Conservation (phyloP, 2,113 vertebrate genomes). For the Thermophis baileyi region DNA sequence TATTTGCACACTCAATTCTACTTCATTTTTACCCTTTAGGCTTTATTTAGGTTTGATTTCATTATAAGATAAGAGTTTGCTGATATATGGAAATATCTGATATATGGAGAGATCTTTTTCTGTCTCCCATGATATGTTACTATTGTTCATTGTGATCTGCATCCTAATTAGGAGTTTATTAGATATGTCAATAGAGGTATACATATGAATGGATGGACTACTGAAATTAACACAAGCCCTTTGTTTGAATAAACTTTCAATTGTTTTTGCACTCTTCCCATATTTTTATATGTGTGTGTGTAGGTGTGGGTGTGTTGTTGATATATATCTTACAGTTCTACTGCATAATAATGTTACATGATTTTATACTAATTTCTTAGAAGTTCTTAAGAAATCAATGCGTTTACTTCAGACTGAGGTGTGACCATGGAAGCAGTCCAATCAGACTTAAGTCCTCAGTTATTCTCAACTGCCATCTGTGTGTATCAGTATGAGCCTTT, state of each 20-base stretch:
- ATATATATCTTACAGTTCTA: background rate
- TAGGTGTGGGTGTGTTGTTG: background rate
- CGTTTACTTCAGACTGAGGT: background rate
- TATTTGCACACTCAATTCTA: accelerated
- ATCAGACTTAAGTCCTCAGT: background rate
- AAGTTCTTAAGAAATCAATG: constrained; percentile 4
- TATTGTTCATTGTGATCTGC: background rate
- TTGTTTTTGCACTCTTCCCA: accelerated
- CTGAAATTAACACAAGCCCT: constrained; percentile 18
- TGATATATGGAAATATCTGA: accelerated
- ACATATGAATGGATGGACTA: background rate
- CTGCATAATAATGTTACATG: background rate
- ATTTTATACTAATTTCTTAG: background rate
- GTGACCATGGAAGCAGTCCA: constrained; percentile 2
- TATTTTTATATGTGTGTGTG: background rate
- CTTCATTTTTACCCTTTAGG: background rate
- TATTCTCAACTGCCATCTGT: constrained; percentile 11
- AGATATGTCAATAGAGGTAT: accelerated
- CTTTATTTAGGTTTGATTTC: background rate
- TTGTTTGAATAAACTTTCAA: background rate
- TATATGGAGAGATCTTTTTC: background rate
- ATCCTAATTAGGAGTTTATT: background rate
- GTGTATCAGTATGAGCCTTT: background rate
- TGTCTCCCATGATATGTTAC: background rate
- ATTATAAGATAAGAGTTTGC: background rate